Percentiles rank a stretch among this genome's conserved stretches.
Evolutionary conservation across 1,140 invertebrate genomes (phyloP).

Genomic region (Tribolium castaneum): DNA sequence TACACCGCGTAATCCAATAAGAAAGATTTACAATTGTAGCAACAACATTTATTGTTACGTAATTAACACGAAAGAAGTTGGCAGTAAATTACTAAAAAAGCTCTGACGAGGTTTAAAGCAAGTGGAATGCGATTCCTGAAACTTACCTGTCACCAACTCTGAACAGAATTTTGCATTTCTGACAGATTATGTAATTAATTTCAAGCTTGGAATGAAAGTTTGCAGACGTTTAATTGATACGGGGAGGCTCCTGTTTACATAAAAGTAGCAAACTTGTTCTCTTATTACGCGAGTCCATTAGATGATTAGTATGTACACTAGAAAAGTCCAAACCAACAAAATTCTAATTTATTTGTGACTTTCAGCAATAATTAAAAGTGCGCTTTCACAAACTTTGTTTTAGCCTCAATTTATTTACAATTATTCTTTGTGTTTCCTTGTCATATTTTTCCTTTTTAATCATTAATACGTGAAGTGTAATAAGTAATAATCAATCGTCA

Average conservation of each 20-base stretch:
- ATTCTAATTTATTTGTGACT: no score
- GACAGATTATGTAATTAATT: slow-evolving; percentile 23
- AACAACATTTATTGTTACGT: neutral
- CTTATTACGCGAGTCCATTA: neutral
- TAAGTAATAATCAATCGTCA: no score
- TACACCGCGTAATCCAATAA: neutral
- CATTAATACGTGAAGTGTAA: no score
- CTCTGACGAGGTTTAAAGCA: no score
- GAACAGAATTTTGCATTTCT: slow-evolving; percentile 1
- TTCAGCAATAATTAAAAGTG: no score
- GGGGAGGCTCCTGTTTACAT: neutral
- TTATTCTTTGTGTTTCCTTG: no score
- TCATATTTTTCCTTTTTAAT: no score
- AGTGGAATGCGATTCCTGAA: neutral
- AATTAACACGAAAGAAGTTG: neutral
- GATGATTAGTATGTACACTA: neutral
- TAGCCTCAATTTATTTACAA: no score
- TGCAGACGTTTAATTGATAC: neutral
- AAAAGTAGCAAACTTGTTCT: no score
- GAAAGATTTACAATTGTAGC: neutral
- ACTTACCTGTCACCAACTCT: neutral
- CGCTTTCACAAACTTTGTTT: no score
- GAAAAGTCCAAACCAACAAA: no score
- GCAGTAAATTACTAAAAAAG: neutral
- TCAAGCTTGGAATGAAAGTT: slow-evolving; percentile 1